These are phyloP conservation scores for Chromis chromis DNA, from an alignment of 2,797 vertebrate genomes.

Conservation along the genomic window DNA sequence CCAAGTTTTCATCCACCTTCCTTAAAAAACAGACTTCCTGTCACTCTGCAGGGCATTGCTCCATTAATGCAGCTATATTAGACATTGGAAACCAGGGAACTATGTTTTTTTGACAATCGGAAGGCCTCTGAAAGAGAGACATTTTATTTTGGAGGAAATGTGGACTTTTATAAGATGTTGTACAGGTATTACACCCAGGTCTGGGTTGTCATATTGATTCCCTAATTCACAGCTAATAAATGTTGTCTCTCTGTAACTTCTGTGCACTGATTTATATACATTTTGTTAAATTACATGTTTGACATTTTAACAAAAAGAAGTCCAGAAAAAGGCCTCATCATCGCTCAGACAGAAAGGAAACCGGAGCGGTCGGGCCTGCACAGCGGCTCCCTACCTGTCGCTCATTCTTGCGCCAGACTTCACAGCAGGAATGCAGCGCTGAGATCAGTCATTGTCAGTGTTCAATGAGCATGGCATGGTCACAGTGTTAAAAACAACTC, in stretches of 20 bases:
- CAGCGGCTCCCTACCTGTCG: conserved; percentile 71
- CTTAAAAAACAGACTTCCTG: conserved; percentile 9
- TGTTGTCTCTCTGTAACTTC: conserved; percentile 25
- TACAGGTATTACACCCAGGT: conserved; percentile 40
- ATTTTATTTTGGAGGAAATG: conserved; percentile 19
- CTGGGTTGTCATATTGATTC: conserved; percentile 41
- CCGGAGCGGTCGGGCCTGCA: conserved; percentile 32
- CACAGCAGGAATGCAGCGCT: conserved; percentile 80
- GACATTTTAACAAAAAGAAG: background rate
- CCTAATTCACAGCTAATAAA: conserved; percentile 66
- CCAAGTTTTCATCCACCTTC: conserved; percentile 13
- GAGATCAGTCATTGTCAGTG: conserved; percentile 83
- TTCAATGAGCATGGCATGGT: conserved; percentile 76
- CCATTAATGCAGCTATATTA: conserved; percentile 34
- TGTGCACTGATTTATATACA: conserved; percentile 22
- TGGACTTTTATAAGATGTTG: conserved; percentile 38
- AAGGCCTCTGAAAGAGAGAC: conserved; percentile 43
- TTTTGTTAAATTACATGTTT: background rate
- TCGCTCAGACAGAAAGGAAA: conserved; percentile 52
- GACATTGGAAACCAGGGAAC: conserved; percentile 62
- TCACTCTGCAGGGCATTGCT: conserved; percentile 7
- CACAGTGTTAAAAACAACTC: conserved; percentile 80
- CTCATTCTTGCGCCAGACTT: conserved; percentile 76
- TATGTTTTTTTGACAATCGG: conserved; percentile 77
- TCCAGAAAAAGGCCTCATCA: conserved; percentile 26